phyloP scores from a whole-genome alignment of 2,113 vertebrate genomes.

The Excalfactoria chinensis region DNA sequence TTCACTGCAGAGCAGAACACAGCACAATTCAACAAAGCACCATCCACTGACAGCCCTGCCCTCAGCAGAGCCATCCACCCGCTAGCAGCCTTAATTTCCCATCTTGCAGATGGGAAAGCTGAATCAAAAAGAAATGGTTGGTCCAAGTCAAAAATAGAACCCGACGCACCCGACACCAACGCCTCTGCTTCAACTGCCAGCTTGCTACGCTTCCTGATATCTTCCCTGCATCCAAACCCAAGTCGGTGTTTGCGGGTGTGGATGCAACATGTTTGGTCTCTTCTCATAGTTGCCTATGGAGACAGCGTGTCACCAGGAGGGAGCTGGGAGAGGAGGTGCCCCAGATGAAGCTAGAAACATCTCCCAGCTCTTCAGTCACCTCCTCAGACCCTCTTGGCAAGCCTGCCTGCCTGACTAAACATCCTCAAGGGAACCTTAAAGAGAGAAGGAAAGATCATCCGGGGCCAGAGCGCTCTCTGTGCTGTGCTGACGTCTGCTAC shows the following conservation, averaged over 20 bases:
- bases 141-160: constrained; percentile 46
- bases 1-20: rapidly evolving
- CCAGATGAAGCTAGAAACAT: neutral
- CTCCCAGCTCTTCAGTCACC: neutral
- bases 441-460: neutral
- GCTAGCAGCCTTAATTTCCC: neutral
- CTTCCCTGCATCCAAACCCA: constrained; percentile 10
- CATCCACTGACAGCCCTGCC: neutral
- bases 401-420: neutral
- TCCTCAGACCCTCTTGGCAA: constrained; percentile 8
- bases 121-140: neutral
- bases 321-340: neutral
- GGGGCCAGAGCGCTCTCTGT: neutral
- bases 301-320: neutral
- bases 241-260: neutral
- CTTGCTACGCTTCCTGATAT: neutral
- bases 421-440: constrained; percentile 13
- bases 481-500: neutral
- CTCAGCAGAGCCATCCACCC: neutral
- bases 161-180: constrained; percentile 9
- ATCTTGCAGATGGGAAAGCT: neutral
- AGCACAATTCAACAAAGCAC: neutral
- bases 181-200: constrained; percentile 35
- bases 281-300: constrained; percentile 48
- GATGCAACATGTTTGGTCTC: neutral